These are phyloP conservation scores for Sphenopsis melanotis DNA, from an alignment of 2,797 vertebrate species.

Conservation along the genomic window DNA sequence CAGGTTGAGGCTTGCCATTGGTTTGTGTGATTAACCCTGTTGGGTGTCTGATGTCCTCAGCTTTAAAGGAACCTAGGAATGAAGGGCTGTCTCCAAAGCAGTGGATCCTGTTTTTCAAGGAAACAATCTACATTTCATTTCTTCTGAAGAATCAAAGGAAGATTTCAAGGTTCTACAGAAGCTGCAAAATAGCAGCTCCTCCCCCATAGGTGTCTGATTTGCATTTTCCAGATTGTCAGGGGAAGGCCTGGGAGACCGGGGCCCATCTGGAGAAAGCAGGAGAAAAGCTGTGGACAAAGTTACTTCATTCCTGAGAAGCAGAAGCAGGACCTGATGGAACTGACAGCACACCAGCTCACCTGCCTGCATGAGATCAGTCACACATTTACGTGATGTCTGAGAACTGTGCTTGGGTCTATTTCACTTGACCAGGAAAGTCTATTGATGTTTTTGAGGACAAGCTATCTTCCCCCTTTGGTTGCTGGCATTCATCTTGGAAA, in stretches of 20 bases:
- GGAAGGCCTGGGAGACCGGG: background rate
- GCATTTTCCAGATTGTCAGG: background rate
- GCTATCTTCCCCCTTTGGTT: background rate
- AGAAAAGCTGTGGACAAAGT: background rate
- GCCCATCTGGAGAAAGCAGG: background rate
- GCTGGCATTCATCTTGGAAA: background rate
- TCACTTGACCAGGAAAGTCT: background rate
- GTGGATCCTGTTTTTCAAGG: conserved; percentile 67
- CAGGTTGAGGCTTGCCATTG: conserved; percentile 51
- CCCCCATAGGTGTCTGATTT: background rate
- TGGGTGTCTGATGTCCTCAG: conserved; percentile 54
- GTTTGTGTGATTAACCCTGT: conserved; percentile 57
- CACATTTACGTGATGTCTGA: fast-evolving
- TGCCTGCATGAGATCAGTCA: fast-evolving
- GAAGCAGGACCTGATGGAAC: background rate
- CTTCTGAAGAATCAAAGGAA: conserved; percentile 63
- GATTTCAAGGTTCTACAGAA: conserved; percentile 24
- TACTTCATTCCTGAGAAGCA: background rate
- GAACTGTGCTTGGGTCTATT: background rate
- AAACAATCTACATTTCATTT: conserved; percentile 62
- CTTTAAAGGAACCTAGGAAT: conserved; percentile 55
- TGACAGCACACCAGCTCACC: background rate
- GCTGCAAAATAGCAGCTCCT: conserved; percentile 34
- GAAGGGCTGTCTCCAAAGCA: conserved; percentile 52
- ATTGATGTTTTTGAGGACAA: fast-evolving